phyloP scores from a whole-genome alignment of 2,797 vertebrate species.

The Columba guinea region DNA sequence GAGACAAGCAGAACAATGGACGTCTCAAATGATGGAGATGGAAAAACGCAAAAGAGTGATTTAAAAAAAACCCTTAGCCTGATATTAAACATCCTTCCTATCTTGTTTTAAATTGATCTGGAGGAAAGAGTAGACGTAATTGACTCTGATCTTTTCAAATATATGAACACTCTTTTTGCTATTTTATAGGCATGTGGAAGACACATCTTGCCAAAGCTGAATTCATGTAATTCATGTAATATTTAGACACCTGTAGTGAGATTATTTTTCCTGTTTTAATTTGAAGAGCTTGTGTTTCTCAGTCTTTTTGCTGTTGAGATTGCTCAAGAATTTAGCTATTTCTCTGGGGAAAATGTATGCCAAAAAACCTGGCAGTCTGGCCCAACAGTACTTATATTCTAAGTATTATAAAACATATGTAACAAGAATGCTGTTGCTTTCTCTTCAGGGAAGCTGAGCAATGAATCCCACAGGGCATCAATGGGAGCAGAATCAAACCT shows the following conservation, averaged over 20 bases:
- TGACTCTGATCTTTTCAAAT: slow-evolving; percentile 11
- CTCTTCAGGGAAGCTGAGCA: slow-evolving; percentile 1
- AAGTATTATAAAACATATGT: background rate
- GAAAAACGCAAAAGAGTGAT: background rate
- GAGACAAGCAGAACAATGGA: background rate
- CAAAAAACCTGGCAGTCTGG: background rate
- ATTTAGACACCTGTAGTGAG: slow-evolving; percentile 18
- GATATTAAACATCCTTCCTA: background rate
- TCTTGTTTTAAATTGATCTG: background rate
- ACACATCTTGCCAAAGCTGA: background rate
- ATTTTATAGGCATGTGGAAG: background rate
- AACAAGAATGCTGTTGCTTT: slow-evolving; percentile 18
- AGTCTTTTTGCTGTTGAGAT: slow-evolving; percentile 6
- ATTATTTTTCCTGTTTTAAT: slow-evolving; percentile 52
- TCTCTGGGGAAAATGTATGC: slow-evolving; percentile 9
- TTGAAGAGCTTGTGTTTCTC: background rate
- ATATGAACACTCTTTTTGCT: background rate
- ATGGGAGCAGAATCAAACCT: background rate
- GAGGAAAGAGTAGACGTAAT: background rate
- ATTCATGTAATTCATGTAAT: slow-evolving; percentile 13
- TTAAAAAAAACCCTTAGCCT: background rate
- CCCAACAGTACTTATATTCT: background rate
- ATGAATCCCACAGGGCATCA: background rate
- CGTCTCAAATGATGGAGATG: background rate
- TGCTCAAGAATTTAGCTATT: background rate